Evolutionary conservation across 1,140 invertebrate genomes (phyloP).

Genomic region (Leptinotarsa lineolata): DNA sequence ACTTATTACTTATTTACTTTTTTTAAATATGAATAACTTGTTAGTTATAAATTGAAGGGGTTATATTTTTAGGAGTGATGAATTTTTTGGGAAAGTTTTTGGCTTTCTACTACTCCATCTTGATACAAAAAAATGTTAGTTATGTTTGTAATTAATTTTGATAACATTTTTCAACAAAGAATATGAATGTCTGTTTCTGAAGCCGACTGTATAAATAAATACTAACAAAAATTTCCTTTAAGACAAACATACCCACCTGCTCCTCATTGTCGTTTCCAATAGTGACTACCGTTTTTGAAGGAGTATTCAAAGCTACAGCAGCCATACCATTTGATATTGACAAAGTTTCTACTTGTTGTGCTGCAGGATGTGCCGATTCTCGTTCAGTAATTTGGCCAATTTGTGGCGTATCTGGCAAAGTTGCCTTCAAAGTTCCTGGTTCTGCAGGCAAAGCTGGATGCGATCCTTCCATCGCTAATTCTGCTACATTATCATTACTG

Average conservation of each 20-base stretch:
- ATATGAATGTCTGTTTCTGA: neutral
- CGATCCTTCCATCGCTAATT: slow-evolving; percentile 81
- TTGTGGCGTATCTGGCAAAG: slow-evolving; percentile 74
- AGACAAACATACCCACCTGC: neutral
- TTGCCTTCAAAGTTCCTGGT: slow-evolving; percentile 87
- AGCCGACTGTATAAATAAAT: neutral
- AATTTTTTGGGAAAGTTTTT: no score
- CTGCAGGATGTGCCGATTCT: slow-evolving; percentile 80
- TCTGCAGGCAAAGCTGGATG: slow-evolving; percentile 85
- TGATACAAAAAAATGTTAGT: no score
- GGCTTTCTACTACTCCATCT: no score
- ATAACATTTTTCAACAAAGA: no score
- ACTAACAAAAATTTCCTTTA: neutral
- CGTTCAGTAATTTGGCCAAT: slow-evolving; percentile 95
- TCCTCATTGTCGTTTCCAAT: slow-evolving; percentile 33
- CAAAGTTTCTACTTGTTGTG: slow-evolving; percentile 47
- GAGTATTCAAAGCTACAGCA: slow-evolving; percentile 47
- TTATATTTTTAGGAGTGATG: no score
- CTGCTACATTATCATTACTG: slow-evolving; percentile 59
- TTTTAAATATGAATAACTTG: no score
- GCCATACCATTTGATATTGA: slow-evolving; percentile 52
- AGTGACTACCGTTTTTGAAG: slow-evolving; percentile 40
- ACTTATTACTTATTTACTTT: no score
- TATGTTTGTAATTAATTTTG: no score
- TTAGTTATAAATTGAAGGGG: no score